These are phyloP conservation scores for Brachyhypopomus gauderio DNA, from an alignment of 2,113 vertebrate species.

Conservation along the genomic window DNA sequence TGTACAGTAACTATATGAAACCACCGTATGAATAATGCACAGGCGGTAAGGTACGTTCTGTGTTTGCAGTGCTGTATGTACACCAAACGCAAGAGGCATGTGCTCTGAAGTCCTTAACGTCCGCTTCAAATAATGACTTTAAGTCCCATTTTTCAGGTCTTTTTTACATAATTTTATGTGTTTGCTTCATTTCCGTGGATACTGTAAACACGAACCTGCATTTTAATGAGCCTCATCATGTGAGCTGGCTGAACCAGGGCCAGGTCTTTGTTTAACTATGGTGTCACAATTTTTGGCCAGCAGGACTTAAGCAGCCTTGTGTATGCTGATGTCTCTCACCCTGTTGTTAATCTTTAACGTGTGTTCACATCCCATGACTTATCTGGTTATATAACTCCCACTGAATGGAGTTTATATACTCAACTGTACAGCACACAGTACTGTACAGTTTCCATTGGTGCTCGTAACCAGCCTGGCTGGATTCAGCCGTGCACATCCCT, in stretches of 20 bases:
- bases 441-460: background rate
- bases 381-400: slow-evolving; percentile 34
- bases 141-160: background rate
- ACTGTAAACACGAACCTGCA: slow-evolving; percentile 4
- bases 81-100: too few relatives aligned
- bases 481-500: background rate
- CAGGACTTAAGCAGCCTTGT: background rate
- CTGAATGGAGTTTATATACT: slow-evolving; percentile 4
- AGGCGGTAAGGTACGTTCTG: too few relatives aligned
- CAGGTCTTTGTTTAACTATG: slow-evolving; percentile 35
- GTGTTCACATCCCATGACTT: slow-evolving; percentile 32
- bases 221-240: slow-evolving; percentile 36
- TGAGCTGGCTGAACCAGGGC: slow-evolving; percentile 22
- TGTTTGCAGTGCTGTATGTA: too few relatives aligned
- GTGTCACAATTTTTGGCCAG: slow-evolving; percentile 19
- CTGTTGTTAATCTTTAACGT: slow-evolving; percentile 37
- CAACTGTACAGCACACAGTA: slow-evolving; percentile 4
- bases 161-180: background rate
- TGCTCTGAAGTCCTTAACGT: background rate
- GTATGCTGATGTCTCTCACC: slow-evolving; percentile 14
- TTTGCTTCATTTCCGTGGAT: slow-evolving; percentile 26
- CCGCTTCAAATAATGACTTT: background rate
- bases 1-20: too few relatives aligned
- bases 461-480: background rate
- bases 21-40: too few relatives aligned